Evolutionary conservation across 1,140 invertebrate genomes (phyloP).

Genomic region (Hermetia illucens): DNA sequence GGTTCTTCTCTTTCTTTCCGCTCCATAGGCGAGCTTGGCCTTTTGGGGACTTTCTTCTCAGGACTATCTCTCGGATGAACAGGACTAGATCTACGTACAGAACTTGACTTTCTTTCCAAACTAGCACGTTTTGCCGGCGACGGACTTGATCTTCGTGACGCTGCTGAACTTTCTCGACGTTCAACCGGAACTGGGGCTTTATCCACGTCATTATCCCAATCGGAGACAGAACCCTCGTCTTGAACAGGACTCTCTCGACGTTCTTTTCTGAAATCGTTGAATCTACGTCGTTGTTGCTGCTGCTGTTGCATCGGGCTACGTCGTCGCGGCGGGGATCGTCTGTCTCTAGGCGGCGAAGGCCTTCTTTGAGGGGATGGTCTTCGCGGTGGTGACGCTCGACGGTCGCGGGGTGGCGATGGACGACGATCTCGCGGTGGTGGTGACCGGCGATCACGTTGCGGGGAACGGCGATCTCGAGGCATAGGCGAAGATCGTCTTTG

Average conservation of each 20-base stretch:
- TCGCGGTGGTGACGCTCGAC: background rate
- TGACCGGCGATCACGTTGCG: constrained; percentile 6
- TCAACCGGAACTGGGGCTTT: background rate
- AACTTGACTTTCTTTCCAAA: no score
- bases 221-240: constrained; percentile 6
- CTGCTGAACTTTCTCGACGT: background rate
- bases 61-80: no score
- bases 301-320: no score
- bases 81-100: no score
- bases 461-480: constrained; percentile 11
- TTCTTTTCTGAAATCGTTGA: no score
- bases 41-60: no score
- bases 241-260: background rate
- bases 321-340: constrained; percentile 1
- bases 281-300: no score
- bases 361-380: background rate
- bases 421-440: background rate
- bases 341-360: background rate
- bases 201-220: background rate
- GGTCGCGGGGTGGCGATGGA: background rate
- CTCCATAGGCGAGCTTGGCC: no score
- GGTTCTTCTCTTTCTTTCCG: no score
- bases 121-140: no score
- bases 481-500: constrained; percentile 4
- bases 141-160: no score